Base-by-base conservation (phyloP, 1,140 invertebrate genomes). In the Acromyrmex echinatior region DNA sequence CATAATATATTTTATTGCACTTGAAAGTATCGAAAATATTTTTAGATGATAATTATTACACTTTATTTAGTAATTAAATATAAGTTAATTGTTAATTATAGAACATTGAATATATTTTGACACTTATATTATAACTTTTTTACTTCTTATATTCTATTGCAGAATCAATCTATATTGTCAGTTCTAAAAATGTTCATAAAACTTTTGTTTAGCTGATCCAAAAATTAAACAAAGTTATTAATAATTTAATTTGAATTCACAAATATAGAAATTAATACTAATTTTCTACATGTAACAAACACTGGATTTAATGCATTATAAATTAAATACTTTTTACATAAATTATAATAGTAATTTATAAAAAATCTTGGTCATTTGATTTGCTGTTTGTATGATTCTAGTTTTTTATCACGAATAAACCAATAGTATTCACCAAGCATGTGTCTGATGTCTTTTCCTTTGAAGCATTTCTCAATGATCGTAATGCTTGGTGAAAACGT, bases 1-100 rank as follows among this genome's bases (percentile, higher is more conserved):
- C 53, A 10, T 68, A 68, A 21, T 68, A 68, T 45, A 68, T 45
- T 39, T 21, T 45, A 45, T 68, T 68, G 18, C 35, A 45, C 65
- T 45, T 68, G 4, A 68, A 68, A 68, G 1, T 14, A 45, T 70
- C 12, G 25, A 25, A 70, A 51, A 0, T 25, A 51, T 39, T 68
- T 68, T 45, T 45, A 66, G 5, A 45, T 0, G 0, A 21, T 49
- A 21, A 5, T 39, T 60, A 25, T 68, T 39, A 68, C 10, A 68
- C 0, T 12, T 73, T 73, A 1, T 53, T 10, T 53, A 9, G n/a
- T 14, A 35, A 74, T 0, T 51, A 3, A 73, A 56, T 56, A 28
- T 21, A 35, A 58, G 3, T 21, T 56, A 56, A 3, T 18, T 21
- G 31, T 18, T 35, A 66, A 39, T 68, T 18, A 21, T 5, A 28